These are phyloP conservation scores for Coregonus ussuriensis DNA, from an alignment of 2,797 vertebrate genomes.

Conservation along the genomic window DNA sequence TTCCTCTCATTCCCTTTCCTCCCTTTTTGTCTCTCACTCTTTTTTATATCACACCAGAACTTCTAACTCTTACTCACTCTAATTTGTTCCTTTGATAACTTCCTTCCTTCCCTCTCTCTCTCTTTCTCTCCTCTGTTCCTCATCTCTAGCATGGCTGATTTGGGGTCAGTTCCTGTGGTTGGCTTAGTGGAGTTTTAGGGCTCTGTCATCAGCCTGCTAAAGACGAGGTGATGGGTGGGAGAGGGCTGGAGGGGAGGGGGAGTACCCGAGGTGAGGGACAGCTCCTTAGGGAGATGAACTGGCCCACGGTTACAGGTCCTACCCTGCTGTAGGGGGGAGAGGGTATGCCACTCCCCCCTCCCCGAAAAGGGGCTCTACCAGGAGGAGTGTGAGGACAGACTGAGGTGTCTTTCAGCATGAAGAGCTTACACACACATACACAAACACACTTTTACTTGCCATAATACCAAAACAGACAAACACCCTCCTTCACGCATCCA, in stretches of 20 bases:
- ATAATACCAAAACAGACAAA: not conserved
- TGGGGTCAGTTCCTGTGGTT: constrained; percentile 12
- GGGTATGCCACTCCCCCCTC: not conserved
- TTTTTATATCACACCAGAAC: not conserved
- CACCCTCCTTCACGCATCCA: not conserved
- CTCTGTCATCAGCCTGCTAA: constrained; percentile 28
- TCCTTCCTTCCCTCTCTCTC: not conserved
- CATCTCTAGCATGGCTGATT: constrained; percentile 30
- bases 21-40: not conserved
- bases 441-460: not conserved
- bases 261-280: not conserved
- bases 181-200: constrained; percentile 14
- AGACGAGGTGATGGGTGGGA: constrained; percentile 30
- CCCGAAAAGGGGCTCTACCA: not conserved
- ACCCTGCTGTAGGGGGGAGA: not conserved
- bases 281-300: not conserved
- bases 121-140: constrained; percentile 1
- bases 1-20: not conserved
- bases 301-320: not conserved
- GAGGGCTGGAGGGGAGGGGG: constrained; percentile 8
- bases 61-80: too few relatives aligned
- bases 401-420: constrained; percentile 3
- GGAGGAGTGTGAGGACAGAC: constrained; percentile 29
- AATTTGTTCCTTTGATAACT: not conserved
- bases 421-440: constrained; percentile 2